These are phyloP conservation scores for Aphodius granarius DNA, from an alignment of 2,888 invertebrate genomes.

Conservation along the genomic window DNA sequence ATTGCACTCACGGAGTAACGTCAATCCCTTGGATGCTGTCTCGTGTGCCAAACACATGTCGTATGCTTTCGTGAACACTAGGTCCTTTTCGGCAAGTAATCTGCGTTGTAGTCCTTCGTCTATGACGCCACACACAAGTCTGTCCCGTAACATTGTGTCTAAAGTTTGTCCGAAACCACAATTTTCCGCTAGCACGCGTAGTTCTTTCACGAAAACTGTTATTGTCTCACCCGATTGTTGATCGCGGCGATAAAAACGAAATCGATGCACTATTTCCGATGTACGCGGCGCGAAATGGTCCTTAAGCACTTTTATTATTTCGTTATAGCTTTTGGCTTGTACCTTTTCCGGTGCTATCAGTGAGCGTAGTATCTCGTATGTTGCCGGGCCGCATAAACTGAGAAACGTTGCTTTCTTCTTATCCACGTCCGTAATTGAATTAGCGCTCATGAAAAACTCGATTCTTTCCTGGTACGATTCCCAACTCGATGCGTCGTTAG, in stretches of 20 bases:
- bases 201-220: background rate
- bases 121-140: no score
- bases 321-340: no score
- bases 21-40: no score
- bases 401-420: background rate
- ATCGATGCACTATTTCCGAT: background rate
- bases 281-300: background rate
- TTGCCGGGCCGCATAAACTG: background rate
- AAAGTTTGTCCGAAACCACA: no score
- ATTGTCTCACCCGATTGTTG: constrained; percentile 3
- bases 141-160: no score
- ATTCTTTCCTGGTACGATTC: background rate
- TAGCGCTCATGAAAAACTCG: background rate
- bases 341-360: background rate
- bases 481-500: background rate
- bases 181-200: background rate
- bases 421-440: background rate
- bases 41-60: no score
- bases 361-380: background rate
- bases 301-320: background rate
- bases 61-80: no score
- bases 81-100: no score
- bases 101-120: no score
- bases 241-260: background rate
- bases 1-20: no score